Evolutionary conservation across 2,797 vertebrate species (phyloP).

Genomic region (Acanthopagrus latus): DNA sequence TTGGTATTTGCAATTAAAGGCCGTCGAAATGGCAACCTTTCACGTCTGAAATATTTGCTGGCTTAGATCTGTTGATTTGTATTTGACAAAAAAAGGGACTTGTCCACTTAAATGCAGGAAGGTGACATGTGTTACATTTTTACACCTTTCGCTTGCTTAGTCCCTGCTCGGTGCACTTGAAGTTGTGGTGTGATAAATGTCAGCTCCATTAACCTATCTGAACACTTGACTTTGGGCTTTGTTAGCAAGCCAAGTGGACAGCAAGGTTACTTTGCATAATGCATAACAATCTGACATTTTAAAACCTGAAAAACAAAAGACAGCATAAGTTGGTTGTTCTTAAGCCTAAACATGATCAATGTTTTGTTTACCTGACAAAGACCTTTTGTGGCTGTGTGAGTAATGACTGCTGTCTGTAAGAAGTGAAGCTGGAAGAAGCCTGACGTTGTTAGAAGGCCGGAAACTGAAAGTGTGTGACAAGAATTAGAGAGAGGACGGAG

Average conservation of each 20-base stretch:
- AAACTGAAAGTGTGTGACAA: too few relatives aligned
- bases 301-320: slow-evolving; percentile 41
- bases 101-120: slow-evolving; percentile 14
- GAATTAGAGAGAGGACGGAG: too few relatives aligned
- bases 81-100: slow-evolving; percentile 11
- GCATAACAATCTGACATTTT: slow-evolving; percentile 64
- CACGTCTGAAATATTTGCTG: slow-evolving; percentile 3
- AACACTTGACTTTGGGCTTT: slow-evolving; percentile 62
- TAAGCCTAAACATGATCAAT: slow-evolving; percentile 21
- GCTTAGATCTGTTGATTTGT: slow-evolving; percentile 15
- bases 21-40: neutral
- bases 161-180: slow-evolving; percentile 31
- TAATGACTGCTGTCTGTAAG: slow-evolving; percentile 6
- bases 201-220: slow-evolving; percentile 65
- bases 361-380: slow-evolving; percentile 42
- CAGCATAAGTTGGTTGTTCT: slow-evolving; percentile 16
- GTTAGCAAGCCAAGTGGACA: slow-evolving; percentile 43
- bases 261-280: slow-evolving; percentile 52
- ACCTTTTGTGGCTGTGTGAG: slow-evolving; percentile 24
- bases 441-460: neutral
- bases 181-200: slow-evolving; percentile 55
- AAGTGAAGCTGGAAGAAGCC: neutral
- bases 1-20: neutral
- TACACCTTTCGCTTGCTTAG: slow-evolving; percentile 22
- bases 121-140: slow-evolving; percentile 48